phyloP scores from a whole-genome alignment of 1,140 invertebrate genomes.

The Zophobas atratus region DNA sequence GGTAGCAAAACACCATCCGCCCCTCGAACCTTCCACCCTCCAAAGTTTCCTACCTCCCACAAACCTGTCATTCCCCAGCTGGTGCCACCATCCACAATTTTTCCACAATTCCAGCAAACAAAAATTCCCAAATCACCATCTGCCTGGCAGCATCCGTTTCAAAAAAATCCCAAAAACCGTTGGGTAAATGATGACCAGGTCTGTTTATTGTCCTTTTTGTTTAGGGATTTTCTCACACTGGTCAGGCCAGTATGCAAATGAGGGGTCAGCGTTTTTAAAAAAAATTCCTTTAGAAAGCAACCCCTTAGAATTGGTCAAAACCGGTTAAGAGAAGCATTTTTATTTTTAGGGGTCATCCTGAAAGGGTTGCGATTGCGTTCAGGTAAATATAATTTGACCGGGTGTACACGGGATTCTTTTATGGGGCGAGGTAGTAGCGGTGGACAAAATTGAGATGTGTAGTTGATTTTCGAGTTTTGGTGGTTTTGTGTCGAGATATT shows the following conservation, averaged over 20 bases:
- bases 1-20: slow-evolving; percentile 7
- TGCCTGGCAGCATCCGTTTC: slow-evolving; percentile 5
- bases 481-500: too few relatives aligned
- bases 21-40: neutral
- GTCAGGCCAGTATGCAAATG: slow-evolving; percentile 60
- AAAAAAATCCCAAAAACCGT: slow-evolving; percentile 41
- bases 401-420: neutral
- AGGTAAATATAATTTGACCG: slow-evolving; percentile 37
- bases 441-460: neutral
- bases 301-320: slow-evolving; percentile 53
- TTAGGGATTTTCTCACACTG: slow-evolving; percentile 57
- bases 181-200: slow-evolving; percentile 42
- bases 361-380: slow-evolving; percentile 24
- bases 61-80: too few relatives aligned
- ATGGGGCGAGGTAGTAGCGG: neutral
- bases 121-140: neutral
- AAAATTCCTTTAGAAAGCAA: slow-evolving; percentile 38
- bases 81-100: neutral
- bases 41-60: neutral
- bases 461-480: too few relatives aligned
- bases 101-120: neutral
- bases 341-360: slow-evolving; percentile 55
- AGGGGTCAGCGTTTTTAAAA: slow-evolving; percentile 57
- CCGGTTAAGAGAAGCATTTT: slow-evolving; percentile 56
- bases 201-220: slow-evolving; percentile 10